Evolutionary conservation across 1,140 invertebrate genomes (phyloP).

Genomic region (Drosophila virilis): DNA sequence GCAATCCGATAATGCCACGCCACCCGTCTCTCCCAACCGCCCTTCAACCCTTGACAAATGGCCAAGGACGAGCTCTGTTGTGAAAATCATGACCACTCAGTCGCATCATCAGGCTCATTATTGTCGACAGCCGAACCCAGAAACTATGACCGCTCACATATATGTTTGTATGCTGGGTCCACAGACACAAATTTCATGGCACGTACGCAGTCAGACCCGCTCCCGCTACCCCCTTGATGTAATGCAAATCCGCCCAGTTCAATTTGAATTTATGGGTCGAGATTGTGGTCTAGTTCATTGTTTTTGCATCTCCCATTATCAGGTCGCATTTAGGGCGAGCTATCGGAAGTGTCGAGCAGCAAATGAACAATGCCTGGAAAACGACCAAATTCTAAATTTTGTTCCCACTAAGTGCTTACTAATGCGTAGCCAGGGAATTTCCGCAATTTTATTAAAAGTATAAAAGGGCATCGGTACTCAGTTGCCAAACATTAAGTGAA

Average conservation of each 20-base stretch:
- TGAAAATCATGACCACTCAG: slow-evolving; percentile 39
- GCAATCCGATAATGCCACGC: slow-evolving; percentile 29
- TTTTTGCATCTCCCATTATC: not conserved
- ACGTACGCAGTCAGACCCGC: slow-evolving; percentile 21
- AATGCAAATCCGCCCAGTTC: slow-evolving; percentile 63
- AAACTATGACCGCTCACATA: slow-evolving; percentile 51
- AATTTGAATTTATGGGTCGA: slow-evolving; percentile 69
- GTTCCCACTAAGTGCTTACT: slow-evolving; percentile 1
- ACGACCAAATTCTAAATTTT: slow-evolving; percentile 1
- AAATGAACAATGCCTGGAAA: slow-evolving; percentile 24
- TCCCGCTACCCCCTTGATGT: not conserved
- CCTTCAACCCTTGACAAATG: slow-evolving; percentile 50
- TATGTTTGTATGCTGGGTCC: slow-evolving; percentile 8
- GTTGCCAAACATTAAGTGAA: not conserved
- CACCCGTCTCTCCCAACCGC: too few relatives aligned
- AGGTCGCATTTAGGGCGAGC: not conserved
- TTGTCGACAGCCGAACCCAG: slow-evolving; percentile 28
- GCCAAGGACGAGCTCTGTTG: slow-evolving; percentile 22
- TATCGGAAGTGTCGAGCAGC: slow-evolving; percentile 8
- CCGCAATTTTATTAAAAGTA: not conserved
- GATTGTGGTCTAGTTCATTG: slow-evolving; percentile 46
- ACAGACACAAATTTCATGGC: slow-evolving; percentile 35
- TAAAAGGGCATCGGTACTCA: not conserved
- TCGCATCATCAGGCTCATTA: slow-evolving; percentile 49
- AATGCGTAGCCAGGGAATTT: slow-evolving; percentile 4